These are phyloP conservation scores for Tribolium madens DNA, from an alignment of 1,140 invertebrate species.

Conservation along the genomic window DNA sequence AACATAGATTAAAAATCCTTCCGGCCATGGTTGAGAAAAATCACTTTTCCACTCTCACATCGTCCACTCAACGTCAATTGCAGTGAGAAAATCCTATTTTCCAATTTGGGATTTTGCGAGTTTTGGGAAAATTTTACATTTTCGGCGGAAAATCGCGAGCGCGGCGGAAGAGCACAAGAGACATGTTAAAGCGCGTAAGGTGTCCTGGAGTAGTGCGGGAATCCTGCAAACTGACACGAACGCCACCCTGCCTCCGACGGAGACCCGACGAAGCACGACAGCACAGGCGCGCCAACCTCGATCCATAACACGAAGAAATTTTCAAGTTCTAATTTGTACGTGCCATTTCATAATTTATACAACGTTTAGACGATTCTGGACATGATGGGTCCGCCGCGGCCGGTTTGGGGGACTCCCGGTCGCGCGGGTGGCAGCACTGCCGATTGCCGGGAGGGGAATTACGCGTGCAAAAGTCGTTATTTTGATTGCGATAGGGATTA, in stretches of 20 bases:
- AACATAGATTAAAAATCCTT: conserved; percentile 42
- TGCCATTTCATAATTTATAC: conserved; percentile 41
- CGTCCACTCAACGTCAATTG: conserved; percentile 10
- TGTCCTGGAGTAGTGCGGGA: conserved; percentile 51
- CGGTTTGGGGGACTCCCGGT: not conserved
- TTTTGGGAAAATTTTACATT: conserved; percentile 41
- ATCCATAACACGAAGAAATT: conserved; percentile 44
- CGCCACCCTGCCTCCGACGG: conserved; percentile 50
- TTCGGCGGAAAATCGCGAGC: conserved; percentile 42
- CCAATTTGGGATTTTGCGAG: not conserved
- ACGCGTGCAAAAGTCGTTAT: not conserved
- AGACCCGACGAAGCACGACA: conserved; percentile 18
- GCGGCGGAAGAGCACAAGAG: conserved; percentile 39
- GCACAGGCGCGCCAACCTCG: conserved; percentile 40
- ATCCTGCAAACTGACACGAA: conserved; percentile 55
- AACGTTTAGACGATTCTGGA: not conserved
- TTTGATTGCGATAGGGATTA: not conserved
- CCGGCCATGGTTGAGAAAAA: conserved; percentile 14
- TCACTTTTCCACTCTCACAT: conserved; percentile 30
- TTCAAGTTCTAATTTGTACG: conserved; percentile 43
- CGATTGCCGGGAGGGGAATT: no score
- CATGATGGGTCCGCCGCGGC: not conserved
- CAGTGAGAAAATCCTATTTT: not conserved
- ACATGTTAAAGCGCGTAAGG: conserved; percentile 48
- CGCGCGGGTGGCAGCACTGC: no score